Evolutionary conservation across 2,113 vertebrate genomes (phyloP), one percentile per base, ranked within the genome.

Genomic region (Cinclus cinclus): DNA sequence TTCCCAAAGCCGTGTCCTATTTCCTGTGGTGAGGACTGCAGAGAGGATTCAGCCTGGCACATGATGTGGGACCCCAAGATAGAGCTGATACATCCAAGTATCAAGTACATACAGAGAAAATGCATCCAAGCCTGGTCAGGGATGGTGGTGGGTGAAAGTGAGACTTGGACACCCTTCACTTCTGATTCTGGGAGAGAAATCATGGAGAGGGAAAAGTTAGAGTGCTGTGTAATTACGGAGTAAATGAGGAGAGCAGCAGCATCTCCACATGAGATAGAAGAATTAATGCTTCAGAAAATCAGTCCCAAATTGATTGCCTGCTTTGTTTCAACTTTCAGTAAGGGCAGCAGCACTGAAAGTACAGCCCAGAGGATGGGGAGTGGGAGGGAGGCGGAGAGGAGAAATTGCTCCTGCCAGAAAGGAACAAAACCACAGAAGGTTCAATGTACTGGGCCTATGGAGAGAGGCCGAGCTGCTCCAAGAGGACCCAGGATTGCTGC

Each of bases 211-310:
- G 56, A 73, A 24, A 80, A 92, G 46, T 86, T 88, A 67, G 76
- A 77, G 33, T 15, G 12, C 47, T 1, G 2, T 3, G 4, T 74
- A 94, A 92, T 77, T 90, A 86, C 4, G 16, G 86, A 94, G 76
- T 82, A 81, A 93, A 92, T 7, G 44, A 92, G 86, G 93, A 92
- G 47, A 97, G 30, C 80, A 59, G 91, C 60, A 59, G 80, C 5
- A 0, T 95, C 73, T 59, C 91, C 7, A 7, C 9, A 3, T 92
- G 80, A 93, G 75, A 67, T 65, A 82, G 52, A 83, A 93, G 68
- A 94, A 89, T 86, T 70, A 93, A 55, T 1, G 39, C 70, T 59
- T 10, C 13, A 69, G 79, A 80, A 93, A 89, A 89, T 63, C 35
- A 88, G 30, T 79, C 79, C 83, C 17, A 20, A 59, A 70, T 4